Base-by-base conservation (phyloP, 2,888 invertebrate species). In the Lepidocyrtinus sp. region DNA sequence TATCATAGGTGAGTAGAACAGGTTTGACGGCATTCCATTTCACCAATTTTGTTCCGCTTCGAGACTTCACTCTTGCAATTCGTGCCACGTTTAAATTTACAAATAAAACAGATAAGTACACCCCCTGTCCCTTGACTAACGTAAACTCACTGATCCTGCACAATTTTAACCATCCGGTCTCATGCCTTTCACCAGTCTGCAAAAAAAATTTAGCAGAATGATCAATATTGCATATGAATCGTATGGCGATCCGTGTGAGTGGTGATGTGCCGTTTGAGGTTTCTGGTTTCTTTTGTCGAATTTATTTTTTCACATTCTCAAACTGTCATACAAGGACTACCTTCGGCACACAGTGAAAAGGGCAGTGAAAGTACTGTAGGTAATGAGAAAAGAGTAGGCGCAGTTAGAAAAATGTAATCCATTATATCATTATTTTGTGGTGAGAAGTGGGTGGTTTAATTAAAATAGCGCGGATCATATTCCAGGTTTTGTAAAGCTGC, bases 81-180 rank as follows among this genome's bases (percentile, higher is more conserved):
- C n/a, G n/a, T n/a, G 36, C 36, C 36, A 36, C 36, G 12, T 9
- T 9, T 36, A 36, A 9, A 9, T 36, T 36, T 36, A 9, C 36
- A 36, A 36, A 36, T n/a, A 21, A 45, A 17, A 67, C 19, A 24
- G 17, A 46, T 12, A 55, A n/a, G n/a, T n/a, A n/a, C n/a, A n/a
- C n/a, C n/a, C 71, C 77, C 77, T 77, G 78, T 78, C 63, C 72
- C 50, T 73, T 73, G 72, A 72, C 72, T 72, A 78, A 46, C 26
- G 78, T 55, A 55, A 78, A 78, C 36, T 61, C 62, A 63, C 78
- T 78, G 78, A 72, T 78, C 68, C 78, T 71, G 61, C 77, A n/a
- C 46, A 9, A 69, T 50, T 50, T 50, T 50, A 59, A 59, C 59
- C 59, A 22, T 59, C 59, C 59, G 59, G 22, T 9, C 59, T 59